Evolutionary conservation across 1,140 invertebrate species (phyloP).

Genomic region (Pteromalus puparum): DNA sequence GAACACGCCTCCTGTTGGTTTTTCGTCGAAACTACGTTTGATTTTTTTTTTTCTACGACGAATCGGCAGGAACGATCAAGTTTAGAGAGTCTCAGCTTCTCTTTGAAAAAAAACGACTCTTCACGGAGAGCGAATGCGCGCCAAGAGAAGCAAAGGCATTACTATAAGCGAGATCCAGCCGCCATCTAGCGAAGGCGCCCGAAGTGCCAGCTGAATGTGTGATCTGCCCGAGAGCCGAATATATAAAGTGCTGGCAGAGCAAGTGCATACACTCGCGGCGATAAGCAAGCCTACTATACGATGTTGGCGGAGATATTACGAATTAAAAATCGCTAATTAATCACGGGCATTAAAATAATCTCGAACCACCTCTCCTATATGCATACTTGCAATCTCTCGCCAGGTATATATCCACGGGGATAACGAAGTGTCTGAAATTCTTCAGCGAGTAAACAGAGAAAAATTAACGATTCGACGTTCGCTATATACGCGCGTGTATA

Average conservation of each 20-base stretch:
- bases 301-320: no score
- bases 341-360: neutral
- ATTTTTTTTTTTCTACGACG: no score
- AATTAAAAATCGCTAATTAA: neutral
- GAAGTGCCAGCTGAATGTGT: slow-evolving; percentile 11
- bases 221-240: neutral
- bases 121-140: neutral
- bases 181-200: slow-evolving; percentile 60
- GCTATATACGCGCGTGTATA: no score
- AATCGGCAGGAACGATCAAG: no score
- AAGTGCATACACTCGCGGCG: neutral
- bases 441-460: no score
- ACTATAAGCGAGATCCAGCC: no score
- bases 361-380: neutral
- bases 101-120: no score
- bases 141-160: neutral
- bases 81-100: no score
- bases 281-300: slow-evolving; percentile 19
- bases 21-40: no score
- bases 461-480: neutral
- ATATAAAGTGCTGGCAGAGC: slow-evolving; percentile 10
- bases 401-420: neutral
- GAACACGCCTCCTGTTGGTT: no score
- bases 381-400: no score
- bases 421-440: no score